Base-by-base conservation (phyloP, 2,113 vertebrate genomes). In the Tenrec ecaudatus region DNA sequence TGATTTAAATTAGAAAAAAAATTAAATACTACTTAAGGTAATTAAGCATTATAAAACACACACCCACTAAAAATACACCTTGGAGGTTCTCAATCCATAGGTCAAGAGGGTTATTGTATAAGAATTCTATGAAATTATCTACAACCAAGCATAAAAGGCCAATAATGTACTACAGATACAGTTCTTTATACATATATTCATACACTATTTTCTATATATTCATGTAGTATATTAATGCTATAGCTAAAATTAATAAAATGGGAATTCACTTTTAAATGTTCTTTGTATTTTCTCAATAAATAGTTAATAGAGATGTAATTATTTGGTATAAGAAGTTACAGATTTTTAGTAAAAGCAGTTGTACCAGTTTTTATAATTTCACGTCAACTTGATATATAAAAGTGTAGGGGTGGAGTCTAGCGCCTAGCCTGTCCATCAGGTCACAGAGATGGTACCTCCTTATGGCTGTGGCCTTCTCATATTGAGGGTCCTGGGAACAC, bases 1-100 rank as follows among this genome's bases (percentile, higher is more conserved):
- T 97, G 94, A 86, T 97, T 93, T 73, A 92, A 93, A 79, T 83
- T 25, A 81, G 71, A 29, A 76, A 66, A 85, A 66, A 79, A 43
- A 53, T 89, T 66, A 62, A 25, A 84, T 83, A 2, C 23, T 23
- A 83, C 20, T 95, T 58, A 93, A 47, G 38, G 29, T 29, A 69
- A 84, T 8, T 82, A 47, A 91, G 81, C 29, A 85, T 47, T 80
- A 79, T 75, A 85, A 83, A 89, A 64, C 40, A 85, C 6, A 86
- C 8, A 92, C 2, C 43, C 14, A 76, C 31, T 69, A 92, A 92
- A 43, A 93, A 94, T 38, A 91, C 15, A 79, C 3, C 11, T 82
- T 86, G 89, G 33, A 62, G 60, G 38, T 62, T 86, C 40, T 14
- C 23, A 36, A 71, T 1, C n/a, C 33, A 68, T 53, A 53, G 47